A percentile compares a stretch with the other conserved stretches of the same genome.
Conservation (phyloP, 2,113 vertebrate species). For the Rhinogobius similis region DNA sequence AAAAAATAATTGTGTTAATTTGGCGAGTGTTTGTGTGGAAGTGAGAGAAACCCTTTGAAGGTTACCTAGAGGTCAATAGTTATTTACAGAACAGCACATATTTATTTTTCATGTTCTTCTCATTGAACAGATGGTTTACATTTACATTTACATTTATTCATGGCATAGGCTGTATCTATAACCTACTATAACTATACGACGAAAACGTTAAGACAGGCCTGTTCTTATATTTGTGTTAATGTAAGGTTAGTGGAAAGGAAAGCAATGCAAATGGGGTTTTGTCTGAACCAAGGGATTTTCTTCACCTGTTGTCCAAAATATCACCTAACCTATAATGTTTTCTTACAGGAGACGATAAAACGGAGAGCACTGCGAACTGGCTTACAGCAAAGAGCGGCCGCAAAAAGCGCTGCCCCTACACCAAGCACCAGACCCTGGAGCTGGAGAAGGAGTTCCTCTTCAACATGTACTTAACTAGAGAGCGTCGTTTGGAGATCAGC, state of each 20-base stretch:
- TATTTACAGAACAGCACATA: neutral
- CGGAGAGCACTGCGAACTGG: slow-evolving; percentile 91
- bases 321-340: slow-evolving; percentile 54
- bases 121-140: neutral
- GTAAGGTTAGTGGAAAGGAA: too few relatives aligned
- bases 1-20: slow-evolving; percentile 18
- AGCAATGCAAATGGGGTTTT: neutral
- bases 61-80: slow-evolving; percentile 3
- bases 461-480: slow-evolving; percentile 99
- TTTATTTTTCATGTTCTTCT: neutral
- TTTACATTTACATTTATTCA: neutral
- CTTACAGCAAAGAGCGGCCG: slow-evolving; percentile 97
- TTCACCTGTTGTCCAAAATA: slow-evolving; percentile 50
- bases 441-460: slow-evolving; percentile 99
- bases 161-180: neutral
- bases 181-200: neutral
- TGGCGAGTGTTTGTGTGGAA: slow-evolving; percentile 26
- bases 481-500: slow-evolving; percentile 99
- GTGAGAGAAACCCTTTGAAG: neutral
- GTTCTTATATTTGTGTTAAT: neutral
- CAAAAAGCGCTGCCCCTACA: slow-evolving; percentile 98
- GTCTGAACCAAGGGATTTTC: neutral
- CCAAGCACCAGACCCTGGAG: slow-evolving; percentile 98
- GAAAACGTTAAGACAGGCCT: neutral
- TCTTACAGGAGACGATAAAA: slow-evolving; percentile 86